These are phyloP conservation scores for Datnioides undecimradiatus DNA, from an alignment of 2,113 vertebrate species.

Conservation along the genomic window DNA sequence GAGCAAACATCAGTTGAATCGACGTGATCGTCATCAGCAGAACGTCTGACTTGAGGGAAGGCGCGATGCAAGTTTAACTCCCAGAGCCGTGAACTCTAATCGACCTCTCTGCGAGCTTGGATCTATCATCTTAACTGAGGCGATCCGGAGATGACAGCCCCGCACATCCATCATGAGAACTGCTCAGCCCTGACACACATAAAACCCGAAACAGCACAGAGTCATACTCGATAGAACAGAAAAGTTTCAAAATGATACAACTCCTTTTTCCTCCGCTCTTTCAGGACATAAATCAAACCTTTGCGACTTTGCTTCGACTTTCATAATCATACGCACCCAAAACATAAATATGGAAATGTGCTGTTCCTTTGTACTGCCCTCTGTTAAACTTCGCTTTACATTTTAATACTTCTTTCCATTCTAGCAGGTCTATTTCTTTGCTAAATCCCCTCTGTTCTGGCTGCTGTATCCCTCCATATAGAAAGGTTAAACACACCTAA, in stretches of 20 bases:
- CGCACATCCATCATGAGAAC: slow-evolving; percentile 60
- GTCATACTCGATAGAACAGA: slow-evolving; percentile 33
- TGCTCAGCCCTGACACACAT: slow-evolving; percentile 48
- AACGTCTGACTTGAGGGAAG: slow-evolving; percentile 30
- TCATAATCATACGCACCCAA: slow-evolving; percentile 17
- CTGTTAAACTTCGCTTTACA: slow-evolving; percentile 57
- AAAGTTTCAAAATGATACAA: slow-evolving; percentile 18
- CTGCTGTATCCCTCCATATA: slow-evolving; percentile 63
- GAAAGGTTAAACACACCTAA: slow-evolving; percentile 84
- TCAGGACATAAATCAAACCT: slow-evolving; percentile 20
- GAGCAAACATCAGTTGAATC: neutral
- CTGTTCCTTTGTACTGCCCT: slow-evolving; percentile 38
- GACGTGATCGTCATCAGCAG: slow-evolving; percentile 3
- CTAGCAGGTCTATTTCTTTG: slow-evolving; percentile 67
- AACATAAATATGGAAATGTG: slow-evolving; percentile 52
- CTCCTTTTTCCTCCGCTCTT: neutral
- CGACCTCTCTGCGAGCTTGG: slow-evolving; percentile 51
- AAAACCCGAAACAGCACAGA: slow-evolving; percentile 48
- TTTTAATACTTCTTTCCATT: slow-evolving; percentile 51
- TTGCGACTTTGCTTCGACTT: slow-evolving; percentile 65
- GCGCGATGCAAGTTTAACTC: slow-evolving; percentile 24
- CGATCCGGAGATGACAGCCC: slow-evolving; percentile 51
- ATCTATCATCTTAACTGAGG: slow-evolving; percentile 74
- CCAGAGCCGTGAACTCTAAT: slow-evolving; percentile 61
- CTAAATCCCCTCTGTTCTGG: slow-evolving; percentile 66